phyloP scores from a whole-genome alignment of 2,888 invertebrate species.

The Andricus curvator region DNA sequence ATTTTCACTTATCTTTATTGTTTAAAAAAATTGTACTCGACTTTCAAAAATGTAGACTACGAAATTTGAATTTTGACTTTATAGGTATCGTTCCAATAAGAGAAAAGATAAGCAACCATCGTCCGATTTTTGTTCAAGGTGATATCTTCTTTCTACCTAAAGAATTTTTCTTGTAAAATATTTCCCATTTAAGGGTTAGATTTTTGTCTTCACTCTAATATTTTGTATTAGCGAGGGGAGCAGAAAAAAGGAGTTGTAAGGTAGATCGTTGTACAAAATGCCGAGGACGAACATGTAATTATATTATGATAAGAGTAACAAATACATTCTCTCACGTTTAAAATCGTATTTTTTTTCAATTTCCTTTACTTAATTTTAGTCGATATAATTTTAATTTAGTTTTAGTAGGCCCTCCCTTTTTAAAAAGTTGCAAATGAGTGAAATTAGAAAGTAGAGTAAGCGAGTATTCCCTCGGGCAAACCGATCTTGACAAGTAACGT shows the following conservation, averaged over 20 bases:
- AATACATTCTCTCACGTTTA: constrained; percentile 47
- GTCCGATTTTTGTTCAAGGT: constrained; percentile 37
- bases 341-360: neutral
- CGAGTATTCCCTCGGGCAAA: neutral
- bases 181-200: constrained; percentile 8
- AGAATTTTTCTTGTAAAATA: constrained; percentile 23
- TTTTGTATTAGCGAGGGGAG: constrained; percentile 16
- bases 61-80: constrained; percentile 4
- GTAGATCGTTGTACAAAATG: constrained; percentile 57
- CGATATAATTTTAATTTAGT: neutral
- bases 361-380: neutral
- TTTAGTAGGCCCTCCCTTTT: neutral
- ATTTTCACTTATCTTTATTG: constrained; percentile 8
- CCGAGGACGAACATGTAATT: constrained; percentile 61
- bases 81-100: constrained; percentile 9
- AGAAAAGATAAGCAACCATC: constrained; percentile 26
- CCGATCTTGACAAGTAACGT: neutral
- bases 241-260: neutral
- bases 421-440: neutral
- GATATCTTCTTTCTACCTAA: neutral
- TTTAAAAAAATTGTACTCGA: neutral
- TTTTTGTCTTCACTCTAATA: constrained; percentile 3
- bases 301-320: constrained; percentile 62
- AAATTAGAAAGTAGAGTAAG: neutral
- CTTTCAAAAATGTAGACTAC: neutral